Percentiles rank a stretch among this genome's conserved stretches.
Evolutionary conservation across 2,113 vertebrate genomes (phyloP).

Genomic region (Donacobius atricapilla): DNA sequence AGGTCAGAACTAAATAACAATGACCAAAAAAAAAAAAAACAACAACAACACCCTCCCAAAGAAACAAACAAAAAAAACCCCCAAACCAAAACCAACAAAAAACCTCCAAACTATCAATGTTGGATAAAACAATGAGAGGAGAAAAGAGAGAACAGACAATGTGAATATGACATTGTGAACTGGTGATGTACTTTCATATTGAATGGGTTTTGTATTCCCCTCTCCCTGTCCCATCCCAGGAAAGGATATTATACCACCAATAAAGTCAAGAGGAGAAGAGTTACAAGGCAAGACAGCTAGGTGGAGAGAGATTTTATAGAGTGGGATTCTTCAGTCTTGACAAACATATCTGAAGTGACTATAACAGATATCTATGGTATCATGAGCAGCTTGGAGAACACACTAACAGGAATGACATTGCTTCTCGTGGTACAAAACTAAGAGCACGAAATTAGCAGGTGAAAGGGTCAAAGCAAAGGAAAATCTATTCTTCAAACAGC

Average conservation of each 20-base stretch:
- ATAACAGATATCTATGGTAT: accelerated
- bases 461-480: background rate
- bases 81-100: background rate
- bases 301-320: background rate
- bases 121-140: background rate
- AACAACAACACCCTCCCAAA: background rate
- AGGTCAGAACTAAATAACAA: background rate
- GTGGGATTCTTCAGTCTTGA: background rate
- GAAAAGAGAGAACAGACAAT: background rate
- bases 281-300: background rate
- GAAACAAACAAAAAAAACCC: background rate
- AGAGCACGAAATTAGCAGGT: background rate
- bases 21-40: too few relatives aligned
- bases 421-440: background rate
- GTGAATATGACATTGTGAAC: background rate
- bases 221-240: background rate
- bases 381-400: background rate
- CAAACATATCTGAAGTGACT: background rate
- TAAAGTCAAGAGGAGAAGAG: background rate
- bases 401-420: background rate
- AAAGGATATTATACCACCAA: background rate
- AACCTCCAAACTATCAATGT: background rate
- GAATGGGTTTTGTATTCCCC: background rate
- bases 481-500: background rate
- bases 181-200: background rate